Percentiles rank a stretch among this genome's conserved stretches.
Conservation (phyloP, 2,888 invertebrate species). For the Rhimphoctona megacephalus region DNA sequence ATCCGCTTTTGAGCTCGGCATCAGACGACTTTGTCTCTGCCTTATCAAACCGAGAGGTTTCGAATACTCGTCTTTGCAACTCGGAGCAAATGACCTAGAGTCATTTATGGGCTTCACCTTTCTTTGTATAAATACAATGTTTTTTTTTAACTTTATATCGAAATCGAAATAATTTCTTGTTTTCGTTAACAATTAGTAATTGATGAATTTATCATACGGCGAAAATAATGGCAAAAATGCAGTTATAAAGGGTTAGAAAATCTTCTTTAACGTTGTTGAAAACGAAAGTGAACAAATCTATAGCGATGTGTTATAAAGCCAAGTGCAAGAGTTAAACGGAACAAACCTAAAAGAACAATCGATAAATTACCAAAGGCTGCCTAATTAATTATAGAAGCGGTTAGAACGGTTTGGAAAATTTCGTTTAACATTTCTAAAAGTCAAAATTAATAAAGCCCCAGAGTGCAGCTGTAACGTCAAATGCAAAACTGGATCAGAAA, state of each 20-base stretch:
- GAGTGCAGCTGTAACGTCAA: not conserved
- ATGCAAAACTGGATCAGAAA: not conserved
- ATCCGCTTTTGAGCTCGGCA: not conserved
- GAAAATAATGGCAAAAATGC: not conserved
- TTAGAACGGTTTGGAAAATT: too few relatives aligned
- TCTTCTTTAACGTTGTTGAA: too few relatives aligned
- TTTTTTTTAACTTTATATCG: not conserved
- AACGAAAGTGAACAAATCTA: not conserved
- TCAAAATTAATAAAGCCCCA: not conserved
- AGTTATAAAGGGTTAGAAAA: too few relatives aligned
- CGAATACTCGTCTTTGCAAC: not conserved
- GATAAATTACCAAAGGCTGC: not conserved
- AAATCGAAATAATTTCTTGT: not conserved
- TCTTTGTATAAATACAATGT: not conserved
- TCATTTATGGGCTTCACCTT: not conserved
- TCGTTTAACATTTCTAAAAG: too few relatives aligned
- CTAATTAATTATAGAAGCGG: not conserved
- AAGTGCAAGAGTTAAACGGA: not conserved
- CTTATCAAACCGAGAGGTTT: not conserved
- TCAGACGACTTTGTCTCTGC: not conserved
- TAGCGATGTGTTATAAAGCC: too few relatives aligned
- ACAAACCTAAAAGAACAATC: not conserved
- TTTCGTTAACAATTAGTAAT: not conserved
- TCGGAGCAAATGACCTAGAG: too few relatives aligned
- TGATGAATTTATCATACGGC: not conserved